Evolutionary conservation across 2,797 vertebrate species (phyloP), one percentile per base, ranked within the genome.

Genomic region (Sphaeramia orbicularis): DNA sequence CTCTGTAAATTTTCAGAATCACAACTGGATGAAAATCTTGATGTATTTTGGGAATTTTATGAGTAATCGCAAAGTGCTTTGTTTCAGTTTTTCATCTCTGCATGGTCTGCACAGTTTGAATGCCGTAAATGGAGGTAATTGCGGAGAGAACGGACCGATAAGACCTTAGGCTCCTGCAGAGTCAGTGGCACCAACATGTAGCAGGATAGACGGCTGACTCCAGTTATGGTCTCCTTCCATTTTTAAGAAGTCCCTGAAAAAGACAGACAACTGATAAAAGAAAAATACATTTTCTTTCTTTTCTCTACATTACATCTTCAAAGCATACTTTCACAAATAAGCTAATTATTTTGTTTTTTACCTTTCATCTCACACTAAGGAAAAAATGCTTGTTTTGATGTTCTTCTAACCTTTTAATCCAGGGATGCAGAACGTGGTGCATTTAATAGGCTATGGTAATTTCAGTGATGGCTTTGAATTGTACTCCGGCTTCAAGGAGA

Each of bases 341-440:
- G 81, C 88, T 87, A 76, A 93, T 90, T 91, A 89, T 90, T 86
- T 89, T 76, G 76, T 86, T 85, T 85, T 87, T 68, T 68, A 81
- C 69, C 86, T 91, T 92, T 91, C 86, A 90, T 91, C 89, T 90
- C 76, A 13, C 36, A 44, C 48, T 77, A 55, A 50, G 77, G 59
- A 67, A 63, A 76, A 76, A 86, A 82, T 68, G 59, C 72, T 86
- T 83, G 78, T 89, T 90, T 92, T 92, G 88, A 91, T 85, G 85
- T 91, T 84, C 78, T 57, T 47, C 66, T 89, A 87, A 86, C 88
- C 85, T 90, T 82, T 70, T 57, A 65, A 73, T 81, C 74, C 74
- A 57, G 53, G 61, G 74, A 84, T 74, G 36, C 67, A 58, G 56
- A 74, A 43, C 18, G 4, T 6, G 47, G 30, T 21, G 74, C 55